Conservation (phyloP, 1,140 invertebrate genomes). For the Caerostris darwini region DNA sequence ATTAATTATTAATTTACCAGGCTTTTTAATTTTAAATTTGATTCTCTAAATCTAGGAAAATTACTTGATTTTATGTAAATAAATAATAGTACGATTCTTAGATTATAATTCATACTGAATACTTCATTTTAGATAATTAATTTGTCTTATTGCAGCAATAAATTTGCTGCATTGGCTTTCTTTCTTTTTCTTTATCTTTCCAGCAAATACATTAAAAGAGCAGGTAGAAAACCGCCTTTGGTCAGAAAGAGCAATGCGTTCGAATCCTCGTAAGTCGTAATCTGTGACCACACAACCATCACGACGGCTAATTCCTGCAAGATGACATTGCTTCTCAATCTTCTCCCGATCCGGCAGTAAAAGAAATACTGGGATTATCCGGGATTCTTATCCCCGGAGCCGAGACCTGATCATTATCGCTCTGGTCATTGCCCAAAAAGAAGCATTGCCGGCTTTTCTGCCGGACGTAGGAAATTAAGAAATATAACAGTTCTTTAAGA, state of each 20-base stretch:
- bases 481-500: not conserved
- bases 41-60: too few relatives aligned
- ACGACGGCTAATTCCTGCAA: conserved; percentile 30
- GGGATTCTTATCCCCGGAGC: not conserved
- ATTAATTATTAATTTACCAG: too few relatives aligned
- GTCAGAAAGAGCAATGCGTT: not conserved
- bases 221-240: not conserved
- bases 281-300: conserved; percentile 42
- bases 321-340: conserved; percentile 42
- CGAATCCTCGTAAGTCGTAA: conserved; percentile 33
- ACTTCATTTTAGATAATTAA: not conserved
- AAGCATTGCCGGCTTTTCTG: not conserved
- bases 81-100: too few relatives aligned
- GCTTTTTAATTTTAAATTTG: too few relatives aligned
- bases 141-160: not conserved
- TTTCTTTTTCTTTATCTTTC: not conserved
- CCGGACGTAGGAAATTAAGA: not conserved
- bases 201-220: not conserved
- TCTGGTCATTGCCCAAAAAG: not conserved
- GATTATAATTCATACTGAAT: too few relatives aligned
- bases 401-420: not conserved
- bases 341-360: not conserved
- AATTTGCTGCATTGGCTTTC: not conserved
- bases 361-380: conserved; percentile 43
- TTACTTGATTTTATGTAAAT: too few relatives aligned